A percentile compares a stretch with the other conserved stretches of the same genome.
Conservation (phyloP, 2,797 vertebrate genomes). For the Eutrigla gurnardus region DNA sequence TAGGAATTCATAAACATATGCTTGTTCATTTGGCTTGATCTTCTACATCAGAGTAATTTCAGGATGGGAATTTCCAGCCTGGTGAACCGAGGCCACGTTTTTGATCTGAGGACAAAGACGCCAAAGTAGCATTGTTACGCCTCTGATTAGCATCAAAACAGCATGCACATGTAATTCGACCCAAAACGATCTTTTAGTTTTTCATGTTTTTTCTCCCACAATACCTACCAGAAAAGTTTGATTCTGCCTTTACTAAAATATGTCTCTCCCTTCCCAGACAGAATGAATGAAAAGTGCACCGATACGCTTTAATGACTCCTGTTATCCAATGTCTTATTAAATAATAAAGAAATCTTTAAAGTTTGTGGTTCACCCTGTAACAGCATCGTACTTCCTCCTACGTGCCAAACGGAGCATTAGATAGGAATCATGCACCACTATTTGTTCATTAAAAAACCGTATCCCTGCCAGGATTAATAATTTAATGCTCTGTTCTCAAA, state of each 20-base stretch:
- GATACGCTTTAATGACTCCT: conserved; percentile 15
- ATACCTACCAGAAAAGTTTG: no score
- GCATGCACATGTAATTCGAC: conserved; percentile 25
- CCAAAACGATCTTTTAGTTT: not conserved
- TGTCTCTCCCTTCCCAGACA: not conserved
- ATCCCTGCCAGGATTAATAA: conserved; percentile 51
- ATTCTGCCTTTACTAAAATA: not conserved
- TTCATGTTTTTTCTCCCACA: no score
- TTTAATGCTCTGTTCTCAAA: conserved; percentile 53
- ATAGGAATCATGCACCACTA: conserved; percentile 39
- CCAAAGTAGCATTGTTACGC: conserved; percentile 12
- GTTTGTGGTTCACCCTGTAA: conserved; percentile 50
- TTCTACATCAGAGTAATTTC: conserved; percentile 29
- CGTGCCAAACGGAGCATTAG: conserved; percentile 55
- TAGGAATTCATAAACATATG: conserved; percentile 29
- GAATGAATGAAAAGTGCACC: not conserved
- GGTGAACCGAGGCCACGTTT: conserved; percentile 23
- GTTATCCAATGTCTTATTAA: conserved; percentile 31
- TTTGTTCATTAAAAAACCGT: conserved; percentile 44
- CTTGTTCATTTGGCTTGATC: conserved; percentile 34
- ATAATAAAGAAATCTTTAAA: conserved; percentile 31
- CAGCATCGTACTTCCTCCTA: conserved; percentile 48
- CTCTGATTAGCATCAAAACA: conserved; percentile 23
- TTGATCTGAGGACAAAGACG: conserved; percentile 27
- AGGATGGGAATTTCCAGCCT: conserved; percentile 40